Evolutionary conservation across 2,797 vertebrate genomes (phyloP).

Genomic region (Thripadectes ignobilis): DNA sequence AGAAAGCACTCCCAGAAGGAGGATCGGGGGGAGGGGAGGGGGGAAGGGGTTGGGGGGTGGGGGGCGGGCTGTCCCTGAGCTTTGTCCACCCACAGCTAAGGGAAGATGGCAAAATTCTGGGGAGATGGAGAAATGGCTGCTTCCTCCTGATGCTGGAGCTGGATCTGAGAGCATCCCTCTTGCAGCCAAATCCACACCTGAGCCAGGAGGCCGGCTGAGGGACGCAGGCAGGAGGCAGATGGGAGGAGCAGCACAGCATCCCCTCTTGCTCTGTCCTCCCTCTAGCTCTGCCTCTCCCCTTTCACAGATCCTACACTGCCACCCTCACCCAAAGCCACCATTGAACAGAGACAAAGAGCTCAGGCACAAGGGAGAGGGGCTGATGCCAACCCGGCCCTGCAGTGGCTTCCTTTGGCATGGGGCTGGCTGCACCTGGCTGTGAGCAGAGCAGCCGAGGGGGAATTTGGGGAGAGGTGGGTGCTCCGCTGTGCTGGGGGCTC

Average conservation of each 20-base stretch:
- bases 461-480: not conserved
- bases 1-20: not conserved
- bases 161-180: not conserved
- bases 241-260: not conserved
- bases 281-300: not conserved
- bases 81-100: not conserved
- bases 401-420: not conserved
- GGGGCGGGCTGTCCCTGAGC: rapidly evolving
- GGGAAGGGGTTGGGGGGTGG: no score
- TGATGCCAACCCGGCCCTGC: not conserved
- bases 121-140: not conserved
- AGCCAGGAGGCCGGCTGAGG: not conserved
- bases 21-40: rapidly evolving
- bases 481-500: not conserved
- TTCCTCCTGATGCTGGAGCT: not conserved
- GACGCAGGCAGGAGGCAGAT: not conserved
- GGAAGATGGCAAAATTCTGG: not conserved
- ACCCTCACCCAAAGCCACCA: not conserved
- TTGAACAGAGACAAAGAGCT: not conserved
- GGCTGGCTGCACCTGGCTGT: not conserved
- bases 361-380: not conserved
- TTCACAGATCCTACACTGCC: not conserved
- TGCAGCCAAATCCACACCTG: not conserved
- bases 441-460: not conserved
- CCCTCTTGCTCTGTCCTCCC: not conserved